Evolutionary conservation across 2,888 invertebrate species (phyloP).

Genomic region (Hirudinaria manillensis): DNA sequence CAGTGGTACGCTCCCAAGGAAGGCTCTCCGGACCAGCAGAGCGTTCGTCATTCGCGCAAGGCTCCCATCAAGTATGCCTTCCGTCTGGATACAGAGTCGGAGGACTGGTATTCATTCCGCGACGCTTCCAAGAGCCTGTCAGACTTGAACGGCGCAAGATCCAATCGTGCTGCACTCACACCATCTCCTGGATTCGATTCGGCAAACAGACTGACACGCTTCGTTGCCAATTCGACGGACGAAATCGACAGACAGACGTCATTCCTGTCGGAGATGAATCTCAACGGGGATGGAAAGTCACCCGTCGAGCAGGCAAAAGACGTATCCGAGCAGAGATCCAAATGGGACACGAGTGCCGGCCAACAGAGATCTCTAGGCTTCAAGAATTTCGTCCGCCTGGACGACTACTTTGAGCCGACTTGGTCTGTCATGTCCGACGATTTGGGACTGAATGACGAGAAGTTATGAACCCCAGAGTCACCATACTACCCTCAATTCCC

Average conservation of each 20-base stretch:
- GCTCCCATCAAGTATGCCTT: neutral
- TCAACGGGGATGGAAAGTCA: neutral
- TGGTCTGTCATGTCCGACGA: neutral
- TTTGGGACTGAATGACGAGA: no score
- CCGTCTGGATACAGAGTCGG: neutral
- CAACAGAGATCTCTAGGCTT: neutral
- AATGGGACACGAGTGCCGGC: neutral
- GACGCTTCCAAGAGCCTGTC: neutral
- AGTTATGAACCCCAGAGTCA: no score
- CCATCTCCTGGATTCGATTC: neutral
- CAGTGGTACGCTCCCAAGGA: neutral
- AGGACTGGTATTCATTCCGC: neutral
- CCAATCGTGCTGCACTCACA: neutral
- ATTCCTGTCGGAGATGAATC: neutral
- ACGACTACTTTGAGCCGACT: neutral
- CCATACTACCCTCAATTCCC: no score
- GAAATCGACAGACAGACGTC: neutral
- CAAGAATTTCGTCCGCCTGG: neutral
- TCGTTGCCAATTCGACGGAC: neutral
- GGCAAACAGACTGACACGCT: neutral
- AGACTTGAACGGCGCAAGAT: neutral
- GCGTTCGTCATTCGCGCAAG: neutral
- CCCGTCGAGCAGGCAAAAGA: neutral
- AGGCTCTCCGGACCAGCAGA: neutral
- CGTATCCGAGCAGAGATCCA: neutral